Conservation (phyloP, 2,888 invertebrate genomes). For the Andricus quercusramuli region DNA sequence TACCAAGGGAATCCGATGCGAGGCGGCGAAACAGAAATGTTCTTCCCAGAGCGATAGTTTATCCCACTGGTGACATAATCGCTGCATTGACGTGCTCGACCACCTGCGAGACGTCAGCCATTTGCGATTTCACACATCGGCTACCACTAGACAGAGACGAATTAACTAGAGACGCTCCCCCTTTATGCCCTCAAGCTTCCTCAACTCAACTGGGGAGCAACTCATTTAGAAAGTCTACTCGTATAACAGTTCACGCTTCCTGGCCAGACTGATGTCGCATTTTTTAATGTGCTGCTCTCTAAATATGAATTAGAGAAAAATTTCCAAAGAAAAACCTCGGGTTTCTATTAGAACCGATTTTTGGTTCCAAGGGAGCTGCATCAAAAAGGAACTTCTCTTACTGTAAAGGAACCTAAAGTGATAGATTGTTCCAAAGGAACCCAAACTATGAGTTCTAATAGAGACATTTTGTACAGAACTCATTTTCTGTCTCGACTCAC, state of each 20-base stretch:
- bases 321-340: too few species aligned
- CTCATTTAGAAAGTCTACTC: conserved; percentile 51
- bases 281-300: neutral
- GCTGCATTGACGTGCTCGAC: conserved; percentile 56
- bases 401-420: too few species aligned
- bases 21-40: conserved; percentile 48
- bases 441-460: too few species aligned
- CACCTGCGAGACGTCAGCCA: conserved; percentile 26
- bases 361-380: too few species aligned
- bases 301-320: too few species aligned
- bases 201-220: conserved; percentile 42
- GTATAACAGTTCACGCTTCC: neutral
- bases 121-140: conserved; percentile 18
- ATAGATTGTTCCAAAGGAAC: too few species aligned
- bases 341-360: too few species aligned
- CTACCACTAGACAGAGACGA: conserved; percentile 8
- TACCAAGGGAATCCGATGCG: conserved; percentile 62
- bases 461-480: too few species aligned
- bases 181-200: conserved; percentile 46
- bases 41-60: conserved; percentile 57
- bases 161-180: conserved; percentile 43
- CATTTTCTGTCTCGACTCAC: too few species aligned
- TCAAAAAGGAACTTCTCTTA: too few species aligned
- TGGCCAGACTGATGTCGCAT: neutral
- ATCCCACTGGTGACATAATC: conserved; percentile 66